phyloP scores from a whole-genome alignment of 2,888 invertebrate genomes.

The Zeuzera pyrina region DNA sequence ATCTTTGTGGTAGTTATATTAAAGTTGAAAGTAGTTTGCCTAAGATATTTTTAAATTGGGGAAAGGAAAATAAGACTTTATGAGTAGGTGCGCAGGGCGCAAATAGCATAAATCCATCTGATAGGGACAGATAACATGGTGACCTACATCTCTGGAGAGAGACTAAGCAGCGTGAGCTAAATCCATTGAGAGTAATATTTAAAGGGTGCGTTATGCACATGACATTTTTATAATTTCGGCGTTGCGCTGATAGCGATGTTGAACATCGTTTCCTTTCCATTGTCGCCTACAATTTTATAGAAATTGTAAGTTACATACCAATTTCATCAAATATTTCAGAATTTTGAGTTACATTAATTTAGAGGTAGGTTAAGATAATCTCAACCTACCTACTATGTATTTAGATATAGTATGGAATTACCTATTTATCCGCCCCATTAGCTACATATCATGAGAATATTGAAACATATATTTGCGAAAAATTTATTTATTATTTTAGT shows the following conservation, averaged over 20 bases:
- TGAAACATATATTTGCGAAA: too few relatives aligned
- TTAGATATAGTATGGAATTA: too few relatives aligned
- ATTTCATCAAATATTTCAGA: too few relatives aligned
- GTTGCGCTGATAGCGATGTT: constrained; percentile 42
- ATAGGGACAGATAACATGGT: constrained; percentile 42
- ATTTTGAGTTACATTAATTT: too few relatives aligned
- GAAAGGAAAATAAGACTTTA: constrained; percentile 31
- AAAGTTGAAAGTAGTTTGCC: constrained; percentile 14
- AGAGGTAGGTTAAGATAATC: too few relatives aligned
- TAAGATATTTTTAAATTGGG: not conserved
- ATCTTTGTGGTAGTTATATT: constrained; percentile 4
- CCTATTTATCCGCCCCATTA: too few relatives aligned
- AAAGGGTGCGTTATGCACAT: constrained; percentile 68
- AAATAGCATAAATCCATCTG: constrained; percentile 21
- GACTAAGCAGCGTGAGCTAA: constrained; percentile 52
- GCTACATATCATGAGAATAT: too few relatives aligned
- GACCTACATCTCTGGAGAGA: constrained; percentile 69
- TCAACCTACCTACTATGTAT: too few relatives aligned
- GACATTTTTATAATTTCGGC: constrained; percentile 69
- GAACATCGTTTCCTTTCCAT: constrained; percentile 34
- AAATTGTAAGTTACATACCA: too few relatives aligned
- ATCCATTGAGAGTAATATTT: constrained; percentile 65
- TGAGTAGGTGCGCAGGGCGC: constrained; percentile 22
- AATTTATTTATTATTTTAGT: too few relatives aligned
- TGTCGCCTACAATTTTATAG: not conserved